Conservation (phyloP, 1,140 invertebrate genomes). For the Drosophila parabipectinata region DNA sequence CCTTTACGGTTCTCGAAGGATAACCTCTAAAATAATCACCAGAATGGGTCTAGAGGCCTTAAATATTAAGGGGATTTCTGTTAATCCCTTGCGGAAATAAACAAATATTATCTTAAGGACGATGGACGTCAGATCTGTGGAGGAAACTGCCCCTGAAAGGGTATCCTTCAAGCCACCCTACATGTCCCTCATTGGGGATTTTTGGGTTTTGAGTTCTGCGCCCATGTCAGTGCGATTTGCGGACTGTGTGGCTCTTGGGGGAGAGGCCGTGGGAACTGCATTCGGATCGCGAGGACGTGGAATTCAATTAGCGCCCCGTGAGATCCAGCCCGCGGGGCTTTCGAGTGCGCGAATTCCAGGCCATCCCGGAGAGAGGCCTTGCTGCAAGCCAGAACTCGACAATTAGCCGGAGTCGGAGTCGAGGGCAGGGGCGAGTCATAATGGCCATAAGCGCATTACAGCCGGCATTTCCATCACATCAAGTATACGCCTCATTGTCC, state of each 20-base stretch:
- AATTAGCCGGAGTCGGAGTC: constrained; percentile 39
- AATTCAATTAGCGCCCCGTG: constrained; percentile 47
- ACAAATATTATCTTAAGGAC: no score
- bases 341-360: not conserved
- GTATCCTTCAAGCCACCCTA: no score
- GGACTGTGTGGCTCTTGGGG: constrained; percentile 18
- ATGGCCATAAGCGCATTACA: constrained; percentile 49
- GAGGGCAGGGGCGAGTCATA: constrained; percentile 17
- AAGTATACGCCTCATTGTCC: constrained; percentile 35
- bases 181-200: constrained; percentile 1
- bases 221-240: constrained; percentile 27
- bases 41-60: no score
- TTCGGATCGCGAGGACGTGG: constrained; percentile 15
- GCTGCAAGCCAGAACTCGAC: constrained; percentile 10
- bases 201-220: constrained; percentile 22
- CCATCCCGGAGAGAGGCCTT: not conserved
- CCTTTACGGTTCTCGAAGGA: not conserved
- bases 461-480: constrained; percentile 21
- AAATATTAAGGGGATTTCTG: no score
- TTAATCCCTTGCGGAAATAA: no score
- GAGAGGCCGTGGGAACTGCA: constrained; percentile 1
- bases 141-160: no score
- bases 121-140: no score
- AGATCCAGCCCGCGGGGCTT: not conserved
- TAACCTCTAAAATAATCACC: not conserved